Percentiles rank a stretch among this genome's conserved stretches.
Conservation (phyloP, 92 coral and sea anemone species). For the Zoanthus sociatus region DNA sequence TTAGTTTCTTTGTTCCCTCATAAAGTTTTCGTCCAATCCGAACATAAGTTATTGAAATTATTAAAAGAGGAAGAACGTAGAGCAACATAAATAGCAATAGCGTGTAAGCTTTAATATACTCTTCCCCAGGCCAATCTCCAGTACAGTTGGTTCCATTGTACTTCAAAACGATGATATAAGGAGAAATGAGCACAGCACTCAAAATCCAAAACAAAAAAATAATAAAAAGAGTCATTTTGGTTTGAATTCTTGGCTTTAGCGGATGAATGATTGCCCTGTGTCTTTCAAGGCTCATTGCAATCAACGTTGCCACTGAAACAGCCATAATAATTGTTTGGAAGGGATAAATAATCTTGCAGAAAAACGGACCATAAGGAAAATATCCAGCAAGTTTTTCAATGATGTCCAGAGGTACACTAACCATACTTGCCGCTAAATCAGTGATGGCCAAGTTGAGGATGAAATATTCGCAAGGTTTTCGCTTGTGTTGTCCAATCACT, state of each 20-base stretch:
- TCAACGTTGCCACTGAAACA: slow-evolving; percentile 68
- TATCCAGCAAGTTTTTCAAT: slow-evolving; percentile 46
- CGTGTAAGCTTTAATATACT: slow-evolving; percentile 58
- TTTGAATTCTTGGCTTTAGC: slow-evolving; percentile 60
- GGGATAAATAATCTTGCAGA: slow-evolving; percentile 77
- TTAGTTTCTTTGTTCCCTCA: slow-evolving; percentile 42
- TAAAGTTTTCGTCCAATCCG: slow-evolving; percentile 51
- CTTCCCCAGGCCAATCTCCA: slow-evolving; percentile 70
- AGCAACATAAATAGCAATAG: slow-evolving; percentile 55
- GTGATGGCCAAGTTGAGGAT: slow-evolving; percentile 76
- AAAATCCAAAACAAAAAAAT: slow-evolving; percentile 70
- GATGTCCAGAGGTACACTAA: slow-evolving; percentile 75
- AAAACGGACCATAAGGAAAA: slow-evolving; percentile 58
- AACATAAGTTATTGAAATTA: slow-evolving; percentile 55
- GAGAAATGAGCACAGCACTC: slow-evolving; percentile 56
- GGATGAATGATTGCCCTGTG: slow-evolving; percentile 80
- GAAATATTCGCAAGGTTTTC: slow-evolving; percentile 64
- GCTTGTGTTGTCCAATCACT: slow-evolving; percentile 51
- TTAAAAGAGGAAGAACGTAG: slow-evolving; percentile 60
- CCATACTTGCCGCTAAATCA: slow-evolving; percentile 66
- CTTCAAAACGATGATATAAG: slow-evolving; percentile 63
- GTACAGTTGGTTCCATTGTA: slow-evolving; percentile 45
- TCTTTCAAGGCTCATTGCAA: slow-evolving; percentile 67
- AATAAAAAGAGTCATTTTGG: slow-evolving; percentile 41
- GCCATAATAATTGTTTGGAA: slow-evolving; percentile 74